Evolutionary conservation across 1,140 invertebrate genomes (phyloP), one percentile per base, ranked within the genome.

Genomic region (Eumaeus atala): DNA sequence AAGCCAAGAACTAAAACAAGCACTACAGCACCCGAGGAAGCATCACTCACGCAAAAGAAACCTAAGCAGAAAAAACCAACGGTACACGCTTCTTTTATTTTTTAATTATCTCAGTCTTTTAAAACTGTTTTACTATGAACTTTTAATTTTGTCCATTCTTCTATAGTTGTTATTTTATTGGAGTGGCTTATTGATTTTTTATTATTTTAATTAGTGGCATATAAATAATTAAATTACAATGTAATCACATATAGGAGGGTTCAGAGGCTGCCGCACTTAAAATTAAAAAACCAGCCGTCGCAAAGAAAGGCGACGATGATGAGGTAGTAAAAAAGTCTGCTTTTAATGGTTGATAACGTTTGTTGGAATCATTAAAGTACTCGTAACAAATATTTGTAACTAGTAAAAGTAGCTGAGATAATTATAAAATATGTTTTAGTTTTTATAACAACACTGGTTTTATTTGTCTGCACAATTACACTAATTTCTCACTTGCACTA

Each of bases 1-100:
- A 84, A 87, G 55, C 84, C 84, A 36, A 75, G 74, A 65, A 77
- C 72, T 70, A 87, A 87, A 64, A 84, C 83, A 56, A 84, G 78
- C 76, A 86, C 84, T 47, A 85, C 82, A 34, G 82, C 81, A 53
- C 84, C 84, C 28, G 84, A 87, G 73, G 81, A 84, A 57, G 82
- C 82, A 56, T 72, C 81, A 61, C 77, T 87, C 44, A 85, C 80
- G 63, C 81, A 87, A 82, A 87, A 87, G 70, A 85, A 77, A 70
- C 80, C 80, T 56, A 70, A 75, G 58, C 75, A 80, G 77, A 87
- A 81, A 79, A 84, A 85, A 56, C 77, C 65, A 49, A 85, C 80
- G 84, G 84, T 87, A 87, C 59, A 70, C 64, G 55, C 56, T 44
- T 64, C 62, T 68, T 56, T 34, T 18, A 51, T 59, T 60, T 80